Percentiles rank a stretch among this genome's conserved stretches.
Conservation (phyloP, 2,888 invertebrate genomes). For the Dexiosoma caninum region DNA sequence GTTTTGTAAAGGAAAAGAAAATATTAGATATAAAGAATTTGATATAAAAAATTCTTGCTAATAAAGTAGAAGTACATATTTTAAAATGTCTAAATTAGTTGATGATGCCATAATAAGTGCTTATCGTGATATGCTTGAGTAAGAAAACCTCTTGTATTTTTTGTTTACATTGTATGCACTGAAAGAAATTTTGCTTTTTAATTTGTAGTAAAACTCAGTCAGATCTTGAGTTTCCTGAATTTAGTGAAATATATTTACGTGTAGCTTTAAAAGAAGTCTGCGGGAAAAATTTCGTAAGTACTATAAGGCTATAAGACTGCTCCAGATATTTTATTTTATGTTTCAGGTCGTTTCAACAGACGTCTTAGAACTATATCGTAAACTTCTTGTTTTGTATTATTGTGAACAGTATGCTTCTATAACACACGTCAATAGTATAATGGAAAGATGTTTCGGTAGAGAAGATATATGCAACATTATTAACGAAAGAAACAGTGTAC, state of each 20-base stretch:
- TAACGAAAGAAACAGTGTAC: background rate
- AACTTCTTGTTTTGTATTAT: slow-evolving; percentile 59
- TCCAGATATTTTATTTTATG: background rate
- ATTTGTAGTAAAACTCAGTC: slow-evolving; percentile 49
- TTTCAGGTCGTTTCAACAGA: slow-evolving; percentile 4
- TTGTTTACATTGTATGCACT: slow-evolving; percentile 10
- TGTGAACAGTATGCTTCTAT: slow-evolving; percentile 35
- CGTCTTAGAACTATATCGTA: slow-evolving; percentile 48
- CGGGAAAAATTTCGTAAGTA: slow-evolving; percentile 40
- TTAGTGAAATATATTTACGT: slow-evolving; percentile 61
- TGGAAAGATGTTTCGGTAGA: slow-evolving; percentile 51
- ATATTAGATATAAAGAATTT: too few relatives aligned
- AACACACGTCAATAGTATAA: slow-evolving; percentile 39
- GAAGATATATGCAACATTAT: slow-evolving; percentile 38
- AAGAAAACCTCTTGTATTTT: background rate
- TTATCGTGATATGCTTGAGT: slow-evolving; percentile 57
- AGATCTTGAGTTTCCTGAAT: slow-evolving; percentile 33
- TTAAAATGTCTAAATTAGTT: slow-evolving; percentile 2
- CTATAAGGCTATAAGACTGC: too few relatives aligned
- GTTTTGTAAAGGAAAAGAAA: too few relatives aligned
- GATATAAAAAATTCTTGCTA: too few relatives aligned
- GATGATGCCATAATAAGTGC: slow-evolving; percentile 56
- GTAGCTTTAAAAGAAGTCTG: slow-evolving; percentile 53
- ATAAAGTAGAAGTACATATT: background rate
- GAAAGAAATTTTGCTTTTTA: too few relatives aligned